A percentile compares a stretch with the other conserved stretches of the same genome.
phyloP scores from a whole-genome alignment of 2,888 invertebrate species.

The Dryomyza anilis region DNA sequence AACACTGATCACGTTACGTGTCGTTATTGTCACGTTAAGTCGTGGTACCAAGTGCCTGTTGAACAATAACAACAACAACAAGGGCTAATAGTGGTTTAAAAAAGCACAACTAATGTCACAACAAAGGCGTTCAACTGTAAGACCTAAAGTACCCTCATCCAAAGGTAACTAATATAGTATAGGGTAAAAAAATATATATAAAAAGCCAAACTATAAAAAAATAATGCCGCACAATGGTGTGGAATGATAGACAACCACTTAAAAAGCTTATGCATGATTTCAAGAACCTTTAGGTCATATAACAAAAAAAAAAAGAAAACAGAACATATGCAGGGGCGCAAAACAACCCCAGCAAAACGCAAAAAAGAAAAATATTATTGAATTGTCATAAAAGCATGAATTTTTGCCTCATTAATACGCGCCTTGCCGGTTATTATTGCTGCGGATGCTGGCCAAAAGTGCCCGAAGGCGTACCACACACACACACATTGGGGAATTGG shows the following conservation, averaged over 20 bases:
- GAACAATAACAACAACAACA: not conserved
- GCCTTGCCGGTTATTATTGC: not conserved
- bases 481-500: not conserved
- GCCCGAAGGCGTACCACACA: not conserved
- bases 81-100: no score
- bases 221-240: conserved; percentile 1
- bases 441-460: not conserved
- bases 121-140: conserved; percentile 11
- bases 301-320: not conserved
- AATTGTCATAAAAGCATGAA: not conserved
- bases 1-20: not conserved
- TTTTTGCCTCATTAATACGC: conserved; percentile 9
- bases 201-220: not conserved
- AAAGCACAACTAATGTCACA: not conserved
- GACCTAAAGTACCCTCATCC: conserved; percentile 4
- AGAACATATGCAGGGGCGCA: not conserved
- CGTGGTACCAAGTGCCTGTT: not conserved
- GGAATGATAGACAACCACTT: conserved; percentile 12
- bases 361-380: conserved; percentile 11
- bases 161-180: not conserved
- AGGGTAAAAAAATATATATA: not conserved
- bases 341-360: no score
- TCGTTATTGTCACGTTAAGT: conserved; percentile 13
- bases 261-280: conserved; percentile 8
- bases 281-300: no score